Conservation (phyloP, 2,888 invertebrate species). For the Hybos culiciformis region DNA sequence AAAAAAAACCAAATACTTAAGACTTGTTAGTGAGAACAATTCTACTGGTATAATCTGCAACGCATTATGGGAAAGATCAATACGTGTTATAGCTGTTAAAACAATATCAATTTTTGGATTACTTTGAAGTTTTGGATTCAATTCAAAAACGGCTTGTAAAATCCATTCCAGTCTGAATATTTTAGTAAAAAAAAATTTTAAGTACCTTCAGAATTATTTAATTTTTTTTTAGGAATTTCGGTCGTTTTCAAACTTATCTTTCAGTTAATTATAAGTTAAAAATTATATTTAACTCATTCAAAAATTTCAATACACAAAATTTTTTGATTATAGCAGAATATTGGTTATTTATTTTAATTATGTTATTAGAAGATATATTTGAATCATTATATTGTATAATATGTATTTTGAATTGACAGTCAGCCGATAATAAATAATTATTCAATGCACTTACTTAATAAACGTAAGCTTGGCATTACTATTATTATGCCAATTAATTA, state of each 20-base stretch:
- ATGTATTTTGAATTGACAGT: no score
- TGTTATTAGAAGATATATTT: no score
- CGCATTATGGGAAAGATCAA: conserved; percentile 86
- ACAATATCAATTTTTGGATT: conserved; percentile 54
- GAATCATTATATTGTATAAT: no score
- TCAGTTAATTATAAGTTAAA: no score
- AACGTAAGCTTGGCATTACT: conserved; percentile 53
- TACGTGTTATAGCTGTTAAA: conserved; percentile 79
- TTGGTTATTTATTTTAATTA: no score
- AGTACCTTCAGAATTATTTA: no score
- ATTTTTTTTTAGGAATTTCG: no score
- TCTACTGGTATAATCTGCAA: conserved; percentile 65
- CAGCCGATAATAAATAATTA: no score
- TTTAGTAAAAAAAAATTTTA: conserved; percentile 1
- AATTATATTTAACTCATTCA: no score
- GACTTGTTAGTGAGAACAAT: conserved; percentile 70
- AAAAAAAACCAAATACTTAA: conserved; percentile 34
- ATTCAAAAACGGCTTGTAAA: conserved; percentile 64
- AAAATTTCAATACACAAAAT: no score
- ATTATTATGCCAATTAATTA: conserved; percentile 83
- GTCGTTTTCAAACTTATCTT: no score
- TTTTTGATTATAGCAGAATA: no score
- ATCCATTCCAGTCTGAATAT: conserved; percentile 58
- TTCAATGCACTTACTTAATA: conserved; percentile 38
- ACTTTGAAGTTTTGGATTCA: conserved; percentile 68